Evolutionary conservation across 2,113 vertebrate species (phyloP), one percentile per base, ranked within the genome.

Genomic region (Ageneiosus marmoratus): DNA sequence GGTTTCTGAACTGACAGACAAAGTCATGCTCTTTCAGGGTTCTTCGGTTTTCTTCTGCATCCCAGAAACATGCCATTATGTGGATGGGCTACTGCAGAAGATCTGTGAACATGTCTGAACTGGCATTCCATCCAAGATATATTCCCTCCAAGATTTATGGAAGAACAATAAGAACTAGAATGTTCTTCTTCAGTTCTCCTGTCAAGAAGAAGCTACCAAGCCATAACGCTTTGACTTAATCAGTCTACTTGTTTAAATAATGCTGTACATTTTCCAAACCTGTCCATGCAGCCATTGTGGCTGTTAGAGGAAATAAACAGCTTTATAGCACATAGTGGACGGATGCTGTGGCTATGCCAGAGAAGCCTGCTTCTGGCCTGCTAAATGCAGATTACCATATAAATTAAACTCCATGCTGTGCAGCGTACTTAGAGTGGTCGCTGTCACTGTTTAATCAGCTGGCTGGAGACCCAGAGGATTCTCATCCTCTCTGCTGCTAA

Each of bases 361-460:
- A 84, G 50, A 85, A 69, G 34, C 78, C 50, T 74, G 60, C 79
- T 77, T 44, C 56, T 55, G 20, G 37, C 44, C 65, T 65, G 20
- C 44, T 77, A 60, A 81, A 82, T 56, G 82, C 50, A 86, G 74
- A 90, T 90, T 90, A 90, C 87, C 89, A 90, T 88, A 87, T 85
- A 90, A 89, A 89, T 90, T 86, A 90, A 89, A 84, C 72, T 78
- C 58, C 27, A 53, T 69, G 79, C 65, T 50, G 75, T 29, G 63
- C 51, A 32, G 84, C 76, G 65, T 74, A 79, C 70, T 87, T 83
- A 84, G 80, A 87, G 77, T 83, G 85, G 76, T 67, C 81, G 48
- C 85, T 86, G 84, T 87, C 89, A 82, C 84, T 84, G 82, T 86
- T 87, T 86, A 90, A 89, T 90, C 88, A 84, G 79, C 72, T 29